phyloP scores from a whole-genome alignment of 2,113 vertebrate genomes.

The Heterocephalus glaber region DNA sequence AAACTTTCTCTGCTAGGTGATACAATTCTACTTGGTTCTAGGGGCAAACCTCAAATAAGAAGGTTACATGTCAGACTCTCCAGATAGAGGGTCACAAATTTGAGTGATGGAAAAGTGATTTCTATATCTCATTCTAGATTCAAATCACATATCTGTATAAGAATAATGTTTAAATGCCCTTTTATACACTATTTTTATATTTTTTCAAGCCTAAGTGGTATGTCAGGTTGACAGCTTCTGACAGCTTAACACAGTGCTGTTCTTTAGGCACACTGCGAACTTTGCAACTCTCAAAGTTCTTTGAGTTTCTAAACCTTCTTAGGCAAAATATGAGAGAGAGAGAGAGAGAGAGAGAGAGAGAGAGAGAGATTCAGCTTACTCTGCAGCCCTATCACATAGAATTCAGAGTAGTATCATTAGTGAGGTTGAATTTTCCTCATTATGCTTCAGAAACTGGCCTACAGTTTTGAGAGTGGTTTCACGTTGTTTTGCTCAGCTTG shows the following conservation, averaged over 20 bases:
- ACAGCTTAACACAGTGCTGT: background rate
- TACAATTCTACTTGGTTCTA: background rate
- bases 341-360: no score
- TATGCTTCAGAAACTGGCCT: background rate
- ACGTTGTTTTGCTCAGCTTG: background rate
- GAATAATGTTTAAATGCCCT: background rate
- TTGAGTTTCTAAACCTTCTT: constrained; percentile 22
- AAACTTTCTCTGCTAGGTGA: background rate
- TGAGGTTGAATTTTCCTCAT: background rate
- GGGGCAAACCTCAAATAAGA: background rate
- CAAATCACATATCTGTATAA: background rate
- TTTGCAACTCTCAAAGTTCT: background rate
- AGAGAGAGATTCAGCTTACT: background rate
- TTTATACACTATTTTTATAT: background rate
- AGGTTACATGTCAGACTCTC: background rate
- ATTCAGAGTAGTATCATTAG: background rate
- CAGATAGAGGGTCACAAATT: background rate
- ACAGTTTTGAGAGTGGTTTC: background rate
- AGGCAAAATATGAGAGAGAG: background rate
- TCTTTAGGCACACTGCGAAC: background rate
- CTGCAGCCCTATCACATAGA: background rate
- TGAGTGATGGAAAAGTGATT: background rate
- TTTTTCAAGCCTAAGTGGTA: background rate
- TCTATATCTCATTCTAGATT: constrained; percentile 18
- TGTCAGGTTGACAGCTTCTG: background rate